Evolutionary conservation across 2,797 vertebrate genomes (phyloP), one percentile per base, ranked within the genome.

Genomic region (Carcharodon carcharias): DNA sequence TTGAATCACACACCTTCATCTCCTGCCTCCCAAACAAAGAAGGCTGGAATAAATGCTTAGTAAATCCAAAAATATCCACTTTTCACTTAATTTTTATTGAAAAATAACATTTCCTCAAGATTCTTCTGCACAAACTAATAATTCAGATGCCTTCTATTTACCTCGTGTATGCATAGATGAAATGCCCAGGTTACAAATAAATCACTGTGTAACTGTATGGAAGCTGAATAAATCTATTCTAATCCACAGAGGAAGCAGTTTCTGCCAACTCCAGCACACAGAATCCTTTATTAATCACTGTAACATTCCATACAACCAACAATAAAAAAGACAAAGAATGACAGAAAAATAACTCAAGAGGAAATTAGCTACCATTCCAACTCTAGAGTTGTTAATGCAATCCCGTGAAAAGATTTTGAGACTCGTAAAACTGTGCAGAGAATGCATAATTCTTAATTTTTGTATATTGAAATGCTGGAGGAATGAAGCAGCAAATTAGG

Each of bases 251-350:
- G 45, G 50, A 21, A 26, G 28, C 69, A 73, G 21, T 56, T 95
- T 73, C 69, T 35, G 31, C 16, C 50, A 71, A 73, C 69, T 95
- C 50, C 94, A 95, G 50, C 61, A 67, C n/a, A 45, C n/a, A 7
- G 80, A 85, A 65, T 93, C 91, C 6, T 93, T 93, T 45, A 93
- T 93, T 65, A 93, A 91, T 14, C 28, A 91, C 12, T 61, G 88
- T 28, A 91, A 65, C 16, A 65, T 40, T 63, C 91, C 11, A 93
- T n/a, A 93, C 16, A 65, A 93, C 91, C n/a, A 40, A 65, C n/a
- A 92, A 89, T 31, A 89, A 35, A 89, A 65, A 93, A 93, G 61
- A 93, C 61, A 67, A 93, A 93, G 61, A 65, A 65, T 93, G 35
- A 26, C 91, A 93, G 63, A 93, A 93, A 93, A 93, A 67, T 91